A percentile compares a stretch with the other conserved stretches of the same genome.
Evolutionary conservation across 2,888 invertebrate genomes (phyloP).

Genomic region (Syrista parreyssii): DNA sequence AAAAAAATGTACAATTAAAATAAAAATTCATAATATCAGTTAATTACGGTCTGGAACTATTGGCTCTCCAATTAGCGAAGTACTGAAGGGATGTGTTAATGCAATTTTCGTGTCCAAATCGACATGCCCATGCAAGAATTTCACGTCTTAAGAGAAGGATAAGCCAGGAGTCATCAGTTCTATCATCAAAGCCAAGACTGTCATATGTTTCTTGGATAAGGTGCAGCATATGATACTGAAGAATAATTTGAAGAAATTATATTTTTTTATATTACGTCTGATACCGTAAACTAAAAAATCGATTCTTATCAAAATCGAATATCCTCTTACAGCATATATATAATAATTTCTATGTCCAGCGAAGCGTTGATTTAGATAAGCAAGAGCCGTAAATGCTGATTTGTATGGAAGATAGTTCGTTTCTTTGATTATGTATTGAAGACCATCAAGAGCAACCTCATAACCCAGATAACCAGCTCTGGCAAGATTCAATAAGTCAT

Average conservation of each 20-base stretch:
- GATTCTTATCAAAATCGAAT: constrained; percentile 9
- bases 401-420: constrained; percentile 78
- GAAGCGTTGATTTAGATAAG: constrained; percentile 67
- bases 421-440: constrained; percentile 72
- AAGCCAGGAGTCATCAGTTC: constrained; percentile 66
- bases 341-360: constrained; percentile 54
- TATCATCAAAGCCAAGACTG: constrained; percentile 69
- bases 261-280: background rate
- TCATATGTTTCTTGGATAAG: constrained; percentile 67
- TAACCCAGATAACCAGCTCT: constrained; percentile 69
- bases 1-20: too few species aligned
- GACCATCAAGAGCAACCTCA: constrained; percentile 69
- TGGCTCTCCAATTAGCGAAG: constrained; percentile 65
- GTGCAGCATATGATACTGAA: constrained; percentile 34
- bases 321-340: constrained; percentile 53
- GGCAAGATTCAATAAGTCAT: constrained; percentile 74
- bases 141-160: constrained; percentile 69
- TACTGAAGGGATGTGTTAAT: constrained; percentile 60
- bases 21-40: too few species aligned
- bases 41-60: constrained; percentile 24
- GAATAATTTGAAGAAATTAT: constrained; percentile 9
- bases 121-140: constrained; percentile 72
- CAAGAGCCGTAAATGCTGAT: constrained; percentile 70
- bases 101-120: constrained; percentile 70
- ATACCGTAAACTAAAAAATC: background rate